Conservation (phyloP, 2,113 vertebrate species). For the Xyrauchen texanus region DNA sequence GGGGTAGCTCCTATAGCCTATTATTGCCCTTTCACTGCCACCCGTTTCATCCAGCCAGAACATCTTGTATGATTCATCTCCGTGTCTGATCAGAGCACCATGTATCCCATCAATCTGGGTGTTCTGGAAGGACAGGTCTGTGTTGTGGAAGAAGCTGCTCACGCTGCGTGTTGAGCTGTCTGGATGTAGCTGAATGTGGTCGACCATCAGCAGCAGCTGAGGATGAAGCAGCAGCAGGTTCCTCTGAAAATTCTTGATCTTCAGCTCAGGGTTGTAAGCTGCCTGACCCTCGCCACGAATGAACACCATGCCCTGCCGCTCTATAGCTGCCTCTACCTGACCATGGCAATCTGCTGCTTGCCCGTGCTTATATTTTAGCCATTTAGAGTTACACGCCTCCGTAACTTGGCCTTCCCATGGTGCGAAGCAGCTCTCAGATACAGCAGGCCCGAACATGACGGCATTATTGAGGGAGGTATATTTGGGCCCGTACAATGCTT, state of each 20-base stretch:
- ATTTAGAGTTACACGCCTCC: constrained; percentile 94
- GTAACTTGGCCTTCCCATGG: constrained; percentile 97
- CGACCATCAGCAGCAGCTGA: constrained; percentile 91
- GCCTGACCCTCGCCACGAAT: constrained; percentile 87
- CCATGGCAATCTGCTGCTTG: constrained; percentile 86
- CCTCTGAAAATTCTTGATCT: constrained; percentile 85
- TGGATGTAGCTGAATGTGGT: constrained; percentile 85
- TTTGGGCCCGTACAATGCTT: constrained; percentile 96
- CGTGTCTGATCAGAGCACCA: constrained; percentile 84
- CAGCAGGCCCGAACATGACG: constrained; percentile 84
- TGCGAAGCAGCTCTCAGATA: constrained; percentile 85
- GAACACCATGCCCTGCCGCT: constrained; percentile 86
- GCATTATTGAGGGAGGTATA: constrained; percentile 94
- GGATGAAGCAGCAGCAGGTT: constrained; percentile 91
- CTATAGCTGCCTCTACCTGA: constrained; percentile 80
- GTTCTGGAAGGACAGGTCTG: constrained; percentile 86
- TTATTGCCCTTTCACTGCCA: constrained; percentile 81
- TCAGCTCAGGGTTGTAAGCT: constrained; percentile 85
- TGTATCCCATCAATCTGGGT: constrained; percentile 80
- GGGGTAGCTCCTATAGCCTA: constrained; percentile 86
- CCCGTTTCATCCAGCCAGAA: constrained; percentile 97
- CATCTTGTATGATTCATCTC: constrained; percentile 87
- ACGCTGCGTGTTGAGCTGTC: constrained; percentile 80
- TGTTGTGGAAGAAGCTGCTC: constrained; percentile 95
- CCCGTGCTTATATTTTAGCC: constrained; percentile 92